A percentile compares a stretch with the other conserved stretches of the same genome.
Evolutionary conservation across 2,797 vertebrate genomes (phyloP).

Genomic region (Halcyon badia): DNA sequence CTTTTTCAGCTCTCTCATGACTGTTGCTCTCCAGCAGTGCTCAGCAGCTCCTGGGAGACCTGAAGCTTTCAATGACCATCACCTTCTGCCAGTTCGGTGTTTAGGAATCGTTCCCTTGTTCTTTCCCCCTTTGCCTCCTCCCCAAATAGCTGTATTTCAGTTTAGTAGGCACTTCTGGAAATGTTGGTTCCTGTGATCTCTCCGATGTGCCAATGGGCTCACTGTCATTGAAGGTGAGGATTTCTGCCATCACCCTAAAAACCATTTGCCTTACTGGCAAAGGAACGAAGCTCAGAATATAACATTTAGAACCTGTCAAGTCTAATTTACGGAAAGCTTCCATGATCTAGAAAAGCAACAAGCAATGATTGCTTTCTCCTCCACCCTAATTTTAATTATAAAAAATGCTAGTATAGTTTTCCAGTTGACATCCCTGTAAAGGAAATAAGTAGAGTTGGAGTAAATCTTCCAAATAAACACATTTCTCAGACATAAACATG

Average conservation of each 20-base stretch:
- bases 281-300: conserved; percentile 32
- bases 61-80: fast-evolving
- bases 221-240: background rate
- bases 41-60: background rate
- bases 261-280: background rate
- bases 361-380: conserved; percentile 37
- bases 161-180: background rate
- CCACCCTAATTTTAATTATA: conserved; percentile 65
- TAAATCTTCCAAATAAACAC: conserved; percentile 62
- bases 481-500: conserved; percentile 59
- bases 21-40: background rate
- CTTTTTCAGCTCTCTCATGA: background rate
- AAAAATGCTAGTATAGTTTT: conserved; percentile 52
- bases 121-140: background rate
- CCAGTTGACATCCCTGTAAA: conserved; percentile 37
- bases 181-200: background rate
- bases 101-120: background rate
- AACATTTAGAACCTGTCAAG: conserved; percentile 44
- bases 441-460: conserved; percentile 33
- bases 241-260: conserved; percentile 10
- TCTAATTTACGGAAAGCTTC: conserved; percentile 53
- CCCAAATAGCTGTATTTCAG: background rate
- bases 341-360: conserved; percentile 44
- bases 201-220: background rate
- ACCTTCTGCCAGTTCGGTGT: background rate